Conservation (phyloP, 2,888 invertebrate species). For the Teinopalpus imperialis region DNA sequence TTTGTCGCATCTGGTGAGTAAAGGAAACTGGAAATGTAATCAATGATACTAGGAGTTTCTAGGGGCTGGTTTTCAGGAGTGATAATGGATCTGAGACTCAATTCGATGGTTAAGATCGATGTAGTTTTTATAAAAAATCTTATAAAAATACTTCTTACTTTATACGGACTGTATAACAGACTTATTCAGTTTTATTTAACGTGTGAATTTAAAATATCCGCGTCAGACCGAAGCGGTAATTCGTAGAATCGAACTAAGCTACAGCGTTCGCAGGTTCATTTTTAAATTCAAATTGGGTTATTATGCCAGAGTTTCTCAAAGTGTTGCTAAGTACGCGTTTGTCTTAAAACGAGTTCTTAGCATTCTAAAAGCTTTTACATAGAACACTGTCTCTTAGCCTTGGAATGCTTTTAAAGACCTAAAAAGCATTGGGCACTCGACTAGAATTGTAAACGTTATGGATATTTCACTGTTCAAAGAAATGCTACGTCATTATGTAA, state of each 20-base stretch:
- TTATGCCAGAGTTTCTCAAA: constrained; percentile 23
- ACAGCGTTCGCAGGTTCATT: constrained; percentile 25
- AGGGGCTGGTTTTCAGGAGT: too few species aligned
- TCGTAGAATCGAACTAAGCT: constrained; percentile 19
- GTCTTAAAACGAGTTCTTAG: constrained; percentile 8
- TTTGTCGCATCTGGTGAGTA: too few species aligned
- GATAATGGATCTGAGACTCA: too few species aligned
- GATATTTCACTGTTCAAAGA: constrained; percentile 2
- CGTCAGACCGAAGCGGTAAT: constrained; percentile 12
- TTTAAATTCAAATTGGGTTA: constrained; percentile 30
- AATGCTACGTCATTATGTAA: too few species aligned
- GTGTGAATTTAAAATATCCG: constrained; percentile 9
- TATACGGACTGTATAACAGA: constrained; percentile 5
- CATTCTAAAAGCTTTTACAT: constrained; percentile 16
- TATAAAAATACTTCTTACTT: neutral
- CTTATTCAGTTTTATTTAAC: constrained; percentile 12
- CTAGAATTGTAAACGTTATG: constrained; percentile 12
- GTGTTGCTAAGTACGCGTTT: constrained; percentile 13
- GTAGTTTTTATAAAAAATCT: too few species aligned
- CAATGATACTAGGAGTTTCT: too few species aligned
- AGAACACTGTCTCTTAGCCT: constrained; percentile 22
- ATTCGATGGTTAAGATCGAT: too few species aligned
- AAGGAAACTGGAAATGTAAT: too few species aligned
- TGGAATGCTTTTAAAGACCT: constrained; percentile 24
- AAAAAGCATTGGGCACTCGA: constrained; percentile 21